Conservation (phyloP, 2,113 vertebrate genomes). For the Gymnarchus niloticus region DNA sequence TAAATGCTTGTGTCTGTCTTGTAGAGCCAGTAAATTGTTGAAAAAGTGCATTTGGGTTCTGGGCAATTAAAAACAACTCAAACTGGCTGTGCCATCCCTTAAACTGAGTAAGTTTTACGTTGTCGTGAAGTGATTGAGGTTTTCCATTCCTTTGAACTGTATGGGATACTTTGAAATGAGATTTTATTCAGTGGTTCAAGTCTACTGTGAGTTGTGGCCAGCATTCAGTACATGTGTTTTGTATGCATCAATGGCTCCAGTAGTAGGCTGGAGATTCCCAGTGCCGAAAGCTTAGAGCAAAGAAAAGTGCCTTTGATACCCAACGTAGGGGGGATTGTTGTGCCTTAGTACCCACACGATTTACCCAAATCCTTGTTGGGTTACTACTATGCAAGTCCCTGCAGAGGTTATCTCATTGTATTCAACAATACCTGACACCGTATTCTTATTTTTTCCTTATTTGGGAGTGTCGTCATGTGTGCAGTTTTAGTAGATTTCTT, state of each 20-base stretch:
- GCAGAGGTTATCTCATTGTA: neutral
- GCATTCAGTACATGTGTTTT: neutral
- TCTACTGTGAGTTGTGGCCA: neutral
- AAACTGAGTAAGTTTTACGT: neutral
- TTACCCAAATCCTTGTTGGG: neutral
- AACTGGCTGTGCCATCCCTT: neutral
- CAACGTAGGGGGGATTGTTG: neutral
- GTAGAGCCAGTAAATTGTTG: neutral
- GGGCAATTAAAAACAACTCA: neutral
- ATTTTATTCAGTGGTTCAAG: neutral
- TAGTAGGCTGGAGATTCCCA: neutral
- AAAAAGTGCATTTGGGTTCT: neutral
- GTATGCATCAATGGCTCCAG: neutral
- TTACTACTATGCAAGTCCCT: neutral
- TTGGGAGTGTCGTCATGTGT: neutral
- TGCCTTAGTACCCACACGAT: neutral
- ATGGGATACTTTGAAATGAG: neutral
- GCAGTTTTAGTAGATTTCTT: neutral
- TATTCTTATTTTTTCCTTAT: neutral
- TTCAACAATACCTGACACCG: neutral
- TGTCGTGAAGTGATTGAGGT: neutral
- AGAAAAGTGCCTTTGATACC: neutral
- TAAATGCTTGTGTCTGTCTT: neutral
- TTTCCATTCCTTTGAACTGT: neutral
- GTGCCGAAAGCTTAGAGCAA: neutral